Base-by-base conservation (phyloP, 1,140 invertebrate species). In the Psilanteris sp. region DNA sequence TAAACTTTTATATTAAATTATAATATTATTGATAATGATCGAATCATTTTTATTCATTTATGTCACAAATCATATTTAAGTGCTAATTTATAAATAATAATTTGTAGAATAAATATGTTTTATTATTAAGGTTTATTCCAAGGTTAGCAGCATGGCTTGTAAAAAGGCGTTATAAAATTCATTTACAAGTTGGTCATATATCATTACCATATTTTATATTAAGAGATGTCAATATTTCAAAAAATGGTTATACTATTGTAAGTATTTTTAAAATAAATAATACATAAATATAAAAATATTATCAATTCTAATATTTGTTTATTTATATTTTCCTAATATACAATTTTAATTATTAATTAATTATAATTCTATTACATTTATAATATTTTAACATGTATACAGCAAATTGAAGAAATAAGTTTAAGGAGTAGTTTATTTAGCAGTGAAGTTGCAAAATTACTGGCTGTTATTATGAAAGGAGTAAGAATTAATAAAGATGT, bases 401-500 rank as follows among this genome's bases (percentile, higher is more conserved):
- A 97, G 95, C 92, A 96, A 89, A 92, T 97, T 64, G 94, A 96
- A 79, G 93, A 95, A 85, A 92, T 97, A 48, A 93, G 94, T 78
- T 90, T 97, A 48, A 92, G 94, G 9, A 97, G 96, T 83, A 96
- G 95, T 88, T 93, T 96, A 82, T 92, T 97, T 48, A 97, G 96
- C 83, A 95, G 94, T 5, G 95, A 96, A 71, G 93, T 95, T 14
- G 96, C 94, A 11, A 98, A 97, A 88, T 87, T 97, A 4, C 83
- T 98, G 10, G 95, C 94, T 4, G 91, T 98, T 16, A 92, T 96
- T 14, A 92, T 96, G 71, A 91, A 92, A 44, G 94, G 96, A 84
- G 93, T 97, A 3, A 90, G 95, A 52, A 92, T 98, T 44, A 95
- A 95, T 66, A 95, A 96, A 83, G 92, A 95, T 89, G 91, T 94